Percentiles rank a stretch among this genome's conserved stretches.
These are phyloP conservation scores for Scaptomyza caliginosa DNA, from an alignment of 2,888 invertebrate genomes.

Conservation along the genomic window DNA sequence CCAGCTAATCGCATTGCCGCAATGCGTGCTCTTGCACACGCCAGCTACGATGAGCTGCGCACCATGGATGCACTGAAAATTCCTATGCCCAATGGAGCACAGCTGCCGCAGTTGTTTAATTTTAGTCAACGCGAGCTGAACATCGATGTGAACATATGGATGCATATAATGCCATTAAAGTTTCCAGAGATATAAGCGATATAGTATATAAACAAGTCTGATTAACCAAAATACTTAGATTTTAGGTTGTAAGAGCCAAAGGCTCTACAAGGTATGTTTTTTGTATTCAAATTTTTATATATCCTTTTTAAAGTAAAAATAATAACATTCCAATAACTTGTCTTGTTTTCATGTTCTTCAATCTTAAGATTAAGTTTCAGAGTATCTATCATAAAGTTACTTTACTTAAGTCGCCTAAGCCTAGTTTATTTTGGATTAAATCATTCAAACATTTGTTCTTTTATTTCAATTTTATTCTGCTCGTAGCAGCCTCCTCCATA, in stretches of 20 bases:
- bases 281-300: not conserved
- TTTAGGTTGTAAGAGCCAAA: not conserved
- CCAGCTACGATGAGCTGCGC: slow-evolving; percentile 98
- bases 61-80: slow-evolving; percentile 90
- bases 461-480: not conserved
- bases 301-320: not conserved
- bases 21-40: slow-evolving; percentile 97
- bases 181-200: not conserved
- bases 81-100: slow-evolving; percentile 95
- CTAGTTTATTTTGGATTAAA: not conserved
- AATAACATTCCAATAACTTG: not conserved
- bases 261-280: not conserved
- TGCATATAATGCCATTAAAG: slow-evolving; percentile 46
- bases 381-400: no score
- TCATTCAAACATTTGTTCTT: not conserved
- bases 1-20: slow-evolving; percentile 97
- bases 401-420: no score
- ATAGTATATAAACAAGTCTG: not conserved
- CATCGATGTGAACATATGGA: slow-evolving; percentile 68
- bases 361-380: no score
- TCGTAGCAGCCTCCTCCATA: not conserved
- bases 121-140: slow-evolving; percentile 91
- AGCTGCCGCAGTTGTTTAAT: slow-evolving; percentile 97
- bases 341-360: no score
- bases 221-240: not conserved